Evolutionary conservation across 1,140 invertebrate species (phyloP).

Genomic region (Drusus annulatus): DNA sequence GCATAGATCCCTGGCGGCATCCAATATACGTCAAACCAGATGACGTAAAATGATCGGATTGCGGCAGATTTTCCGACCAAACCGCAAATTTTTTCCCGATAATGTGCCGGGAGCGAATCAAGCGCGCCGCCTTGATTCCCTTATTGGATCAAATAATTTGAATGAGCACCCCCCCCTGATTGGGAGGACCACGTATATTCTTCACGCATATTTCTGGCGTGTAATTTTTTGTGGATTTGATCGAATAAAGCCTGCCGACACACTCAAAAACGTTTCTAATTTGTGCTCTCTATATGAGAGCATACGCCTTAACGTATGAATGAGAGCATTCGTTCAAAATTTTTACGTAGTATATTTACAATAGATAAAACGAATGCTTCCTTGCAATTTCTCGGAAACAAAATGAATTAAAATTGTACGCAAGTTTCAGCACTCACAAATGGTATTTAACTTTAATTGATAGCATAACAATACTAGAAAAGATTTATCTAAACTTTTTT

Average conservation of each 20-base stretch:
- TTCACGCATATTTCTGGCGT: conserved; percentile 20
- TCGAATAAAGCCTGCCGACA: conserved; percentile 17
- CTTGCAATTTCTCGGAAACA: no score
- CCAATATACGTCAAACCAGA: conserved; percentile 44
- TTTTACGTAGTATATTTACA: no score
- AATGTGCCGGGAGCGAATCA: conserved; percentile 23
- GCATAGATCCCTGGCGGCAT: conserved; percentile 36
- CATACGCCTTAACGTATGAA: no score
- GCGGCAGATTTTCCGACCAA: conserved; percentile 31
- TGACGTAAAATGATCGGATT: conserved; percentile 44
- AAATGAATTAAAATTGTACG: no score
- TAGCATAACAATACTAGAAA: no score
- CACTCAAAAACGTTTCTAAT: not conserved
- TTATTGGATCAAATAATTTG: conserved; percentile 37
- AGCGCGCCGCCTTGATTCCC: conserved; percentile 26
- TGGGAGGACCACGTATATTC: not conserved
- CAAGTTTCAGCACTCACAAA: no score
- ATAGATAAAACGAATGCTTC: no score
- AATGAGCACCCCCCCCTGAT: conserved; percentile 14
- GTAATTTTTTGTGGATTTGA: conserved; percentile 15
- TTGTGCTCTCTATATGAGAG: not conserved
- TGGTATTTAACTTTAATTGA: no score
- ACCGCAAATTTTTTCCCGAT: conserved; percentile 4
- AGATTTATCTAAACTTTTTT: no score
- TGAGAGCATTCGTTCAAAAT: no score